These are phyloP conservation scores for Labeo calbasu DNA, from an alignment of 2,797 vertebrate species.

Conservation along the genomic window DNA sequence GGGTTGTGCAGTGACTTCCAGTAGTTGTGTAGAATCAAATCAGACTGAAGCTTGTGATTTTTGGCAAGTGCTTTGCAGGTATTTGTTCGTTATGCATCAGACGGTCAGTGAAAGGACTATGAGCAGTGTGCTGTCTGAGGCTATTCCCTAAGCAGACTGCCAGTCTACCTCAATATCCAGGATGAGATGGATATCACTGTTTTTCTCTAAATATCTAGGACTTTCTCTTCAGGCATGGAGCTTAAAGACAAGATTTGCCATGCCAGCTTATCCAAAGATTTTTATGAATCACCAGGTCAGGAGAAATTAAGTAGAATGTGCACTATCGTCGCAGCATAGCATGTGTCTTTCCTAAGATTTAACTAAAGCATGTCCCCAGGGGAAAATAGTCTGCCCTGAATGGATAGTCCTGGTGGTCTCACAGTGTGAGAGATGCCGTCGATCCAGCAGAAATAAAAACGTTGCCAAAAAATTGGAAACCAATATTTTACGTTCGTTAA, in stretches of 20 bases:
- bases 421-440: slow-evolving; percentile 14
- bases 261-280: slow-evolving; percentile 22
- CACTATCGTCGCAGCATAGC: slow-evolving; percentile 40
- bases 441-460: slow-evolving; percentile 32
- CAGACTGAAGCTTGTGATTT: neutral
- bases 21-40: neutral
- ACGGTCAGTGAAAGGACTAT: neutral
- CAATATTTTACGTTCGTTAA: slow-evolving; percentile 33
- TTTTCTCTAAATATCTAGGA: slow-evolving; percentile 31
- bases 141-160: slow-evolving; percentile 32
- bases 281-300: slow-evolving; percentile 11
- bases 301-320: slow-evolving; percentile 28
- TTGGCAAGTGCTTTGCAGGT: neutral
- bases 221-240: slow-evolving; percentile 31
- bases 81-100: neutral
- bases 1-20: neutral
- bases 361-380: slow-evolving; percentile 31
- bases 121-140: neutral
- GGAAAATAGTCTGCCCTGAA: slow-evolving; percentile 26
- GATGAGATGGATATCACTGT: slow-evolving; percentile 24
- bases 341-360: slow-evolving; percentile 43
- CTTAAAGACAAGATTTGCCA: slow-evolving; percentile 28
- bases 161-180: slow-evolving; percentile 28
- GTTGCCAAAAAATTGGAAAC: slow-evolving; percentile 38
- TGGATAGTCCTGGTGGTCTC: slow-evolving; percentile 26